Evolutionary conservation across 2,888 invertebrate species (phyloP), one percentile per base, ranked within the genome.

Genomic region (Leptothorax acervorum): DNA sequence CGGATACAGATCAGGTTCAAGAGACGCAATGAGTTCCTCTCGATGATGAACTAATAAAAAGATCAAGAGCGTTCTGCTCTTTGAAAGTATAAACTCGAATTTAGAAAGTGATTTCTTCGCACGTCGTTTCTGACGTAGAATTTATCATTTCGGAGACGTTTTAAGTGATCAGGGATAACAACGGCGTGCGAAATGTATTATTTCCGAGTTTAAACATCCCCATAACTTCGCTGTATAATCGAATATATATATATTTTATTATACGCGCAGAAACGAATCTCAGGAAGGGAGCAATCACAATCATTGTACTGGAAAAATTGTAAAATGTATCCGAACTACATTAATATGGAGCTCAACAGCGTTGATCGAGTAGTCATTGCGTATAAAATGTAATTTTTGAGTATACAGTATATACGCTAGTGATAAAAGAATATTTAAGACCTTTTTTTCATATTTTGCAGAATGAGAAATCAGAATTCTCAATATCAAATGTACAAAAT

Each of bases 1-100:
- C 82, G 23, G 51, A 11, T 85, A 88, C 86, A 85, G 86, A 90
- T 84, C 65, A 78, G 68, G 60, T 85, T 90, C 85, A 86, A 88
- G 39, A 87, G 86, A 83, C 81, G 86, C 83, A 82, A 86, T 79
- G 82, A 39, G 68, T 73, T 42, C 1, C n/a, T 66, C 31, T 70
- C 9, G 39, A 81, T 68, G 12, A 78, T 45, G 15, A 70, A 55
- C 42, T 65, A 15, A 51, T 6, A 8, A 55, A 28, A 18, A 79
- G 48, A 51, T 71, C 23, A 48, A 45, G 45, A 55, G 11, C n/a
- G 8, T 42, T 68, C n/a, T 76, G 31, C n/a, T 65, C 8, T 48
- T 74, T 45, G 23, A 66, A 18, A 39, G 9, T 45, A 23, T 23
- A 23, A 23, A 45, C 23, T 42, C 42, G 63, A 42, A 42, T 28